These are phyloP conservation scores for Notodonta dromedarius DNA, from an alignment of 2,888 invertebrate genomes.

Conservation along the genomic window DNA sequence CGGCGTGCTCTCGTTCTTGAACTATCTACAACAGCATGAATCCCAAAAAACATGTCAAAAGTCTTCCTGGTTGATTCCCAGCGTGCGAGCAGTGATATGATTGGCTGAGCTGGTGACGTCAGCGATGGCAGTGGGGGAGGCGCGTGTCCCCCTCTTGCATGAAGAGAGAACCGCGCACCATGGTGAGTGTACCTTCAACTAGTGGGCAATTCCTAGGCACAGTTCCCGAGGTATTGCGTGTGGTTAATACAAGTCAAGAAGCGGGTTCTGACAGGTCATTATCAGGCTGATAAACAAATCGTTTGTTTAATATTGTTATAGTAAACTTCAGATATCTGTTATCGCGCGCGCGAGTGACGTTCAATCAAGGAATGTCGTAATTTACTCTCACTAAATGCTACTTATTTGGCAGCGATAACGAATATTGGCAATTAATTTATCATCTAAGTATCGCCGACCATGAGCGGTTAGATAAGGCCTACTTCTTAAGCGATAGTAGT, in stretches of 20 bases:
- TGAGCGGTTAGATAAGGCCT: neutral
- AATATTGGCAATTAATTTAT: conserved; percentile 1
- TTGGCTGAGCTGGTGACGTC: conserved; percentile 9
- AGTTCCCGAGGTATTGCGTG: too few relatives aligned
- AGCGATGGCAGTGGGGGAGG: conserved; percentile 64
- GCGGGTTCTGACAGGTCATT: neutral
- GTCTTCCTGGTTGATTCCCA: conserved; percentile 5
- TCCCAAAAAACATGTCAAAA: too few relatives aligned
- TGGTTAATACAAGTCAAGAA: too few relatives aligned
- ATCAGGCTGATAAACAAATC: neutral
- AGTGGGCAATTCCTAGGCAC: too few relatives aligned
- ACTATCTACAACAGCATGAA: too few relatives aligned
- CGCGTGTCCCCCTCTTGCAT: conserved; percentile 57
- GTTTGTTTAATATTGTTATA: neutral
- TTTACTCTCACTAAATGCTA: neutral
- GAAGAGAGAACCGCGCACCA: conserved; percentile 48
- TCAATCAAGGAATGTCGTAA: neutral
- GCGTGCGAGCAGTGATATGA: conserved; percentile 27
- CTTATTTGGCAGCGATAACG: neutral
- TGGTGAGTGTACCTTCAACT: conserved; percentile 29
- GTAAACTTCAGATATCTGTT: neutral
- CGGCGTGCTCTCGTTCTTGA: too few relatives aligned
- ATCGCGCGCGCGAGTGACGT: neutral
- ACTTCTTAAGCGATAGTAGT: too few relatives aligned
- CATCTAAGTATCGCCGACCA: neutral